Base-by-base conservation (phyloP, 1,140 invertebrate genomes). In the Meloidogyne floridensis region DNA sequence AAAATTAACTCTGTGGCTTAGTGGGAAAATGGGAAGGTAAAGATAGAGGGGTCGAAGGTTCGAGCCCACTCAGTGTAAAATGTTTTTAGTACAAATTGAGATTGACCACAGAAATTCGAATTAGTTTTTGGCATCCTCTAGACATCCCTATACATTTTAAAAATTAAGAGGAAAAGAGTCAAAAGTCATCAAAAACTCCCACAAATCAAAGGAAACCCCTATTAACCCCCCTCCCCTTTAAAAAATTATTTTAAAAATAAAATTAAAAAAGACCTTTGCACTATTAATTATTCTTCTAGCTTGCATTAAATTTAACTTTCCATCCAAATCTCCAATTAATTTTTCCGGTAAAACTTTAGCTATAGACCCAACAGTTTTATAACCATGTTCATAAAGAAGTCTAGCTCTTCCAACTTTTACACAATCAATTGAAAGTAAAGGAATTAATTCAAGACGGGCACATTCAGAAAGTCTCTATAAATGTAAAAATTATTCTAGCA, bases 41-140 rank as follows among this genome's bases (percentile, higher is more conserved):
- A 47, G 43, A 47, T 47, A 3, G 6, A 47, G 43, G 43, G 43
- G 43, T 47, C 6, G 43, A 47, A 47, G 43, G 43, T 18, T 43
- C n/a, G 47, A 80, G 10, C 18, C n/a, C n/a, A 20, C 20, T 20
- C 20, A 20, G 20, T 20, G 20, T 20, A 20, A 20, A 20, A 20
- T 20, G 20, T 20, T 20, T 20, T 20, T 20, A 20, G 20, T 20
- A 20, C 20, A 20, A 20, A 20, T 20, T 20, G 20, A 20, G 20
- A 20, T 20, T 20, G 20, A 20, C 20, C 20, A 20, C 20, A 20
- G 20, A 20, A 20, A 20, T 20, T 20, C 20, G 20, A 20, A 20
- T 20, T 20, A 20, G 20, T 20, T 20, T 20, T 20, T 20, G 20
- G 20, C 20, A 20, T 20, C 96, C 96, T 98, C n/a, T n/a, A n/a